Percentiles rank a stretch among this genome's conserved stretches.
phyloP scores from a whole-genome alignment of 2,888 invertebrate species.

The Zygogramma bicolorata region DNA sequence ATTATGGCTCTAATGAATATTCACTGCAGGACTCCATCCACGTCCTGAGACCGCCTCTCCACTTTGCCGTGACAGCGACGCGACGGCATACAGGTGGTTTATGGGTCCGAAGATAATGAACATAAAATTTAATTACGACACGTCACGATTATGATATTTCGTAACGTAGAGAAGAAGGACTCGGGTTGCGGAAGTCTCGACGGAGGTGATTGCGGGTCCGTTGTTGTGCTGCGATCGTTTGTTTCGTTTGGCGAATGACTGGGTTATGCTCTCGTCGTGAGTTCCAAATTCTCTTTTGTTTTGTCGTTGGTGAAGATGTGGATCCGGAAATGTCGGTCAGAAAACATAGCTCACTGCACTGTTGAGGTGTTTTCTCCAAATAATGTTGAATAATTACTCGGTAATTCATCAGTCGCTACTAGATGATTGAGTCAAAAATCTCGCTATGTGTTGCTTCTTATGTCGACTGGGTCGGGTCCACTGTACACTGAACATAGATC shows the following conservation, averaged over 20 bases:
- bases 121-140: slow-evolving; percentile 3
- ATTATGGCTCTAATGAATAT: slow-evolving; percentile 37
- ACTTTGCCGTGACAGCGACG: not conserved
- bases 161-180: not conserved
- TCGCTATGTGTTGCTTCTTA: too few species aligned
- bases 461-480: too few species aligned
- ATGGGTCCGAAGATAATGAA: slow-evolving; percentile 9
- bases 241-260: not conserved
- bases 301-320: too few species aligned
- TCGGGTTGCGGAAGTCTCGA: not conserved
- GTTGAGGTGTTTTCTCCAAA: too few species aligned
- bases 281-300: too few species aligned
- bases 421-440: too few species aligned
- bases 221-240: not conserved
- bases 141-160: slow-evolving; percentile 7
- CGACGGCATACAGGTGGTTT: slow-evolving; percentile 27
- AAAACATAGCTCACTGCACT: too few species aligned
- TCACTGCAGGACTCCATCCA: slow-evolving; percentile 26
- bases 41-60: slow-evolving; percentile 17
- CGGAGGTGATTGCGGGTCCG: not conserved
- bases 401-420: too few species aligned
- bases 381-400: too few species aligned
- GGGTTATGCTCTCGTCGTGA: too few species aligned
- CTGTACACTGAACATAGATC: too few species aligned
- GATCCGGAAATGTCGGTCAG: too few species aligned